Base-by-base conservation (phyloP, 1,140 invertebrate genomes). In the Rhyzopertha dominica region DNA sequence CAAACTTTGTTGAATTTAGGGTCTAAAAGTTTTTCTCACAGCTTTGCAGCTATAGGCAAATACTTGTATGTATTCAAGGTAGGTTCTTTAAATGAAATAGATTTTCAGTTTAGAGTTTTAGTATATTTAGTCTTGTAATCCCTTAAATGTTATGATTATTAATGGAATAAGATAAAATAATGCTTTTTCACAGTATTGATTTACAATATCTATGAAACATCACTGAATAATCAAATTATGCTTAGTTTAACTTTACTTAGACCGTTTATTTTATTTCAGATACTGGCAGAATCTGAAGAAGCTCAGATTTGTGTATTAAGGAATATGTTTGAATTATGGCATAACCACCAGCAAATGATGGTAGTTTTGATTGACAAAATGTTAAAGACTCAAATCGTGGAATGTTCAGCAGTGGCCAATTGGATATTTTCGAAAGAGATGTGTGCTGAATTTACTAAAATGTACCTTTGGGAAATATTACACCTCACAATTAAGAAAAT, bases 341-440 rank as follows among this genome's bases (percentile, higher is more conserved):
- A 82, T 53, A 80, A 85, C 53, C 93, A 99, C 71, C 87, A 92
- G 58, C 95, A 97, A 76, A 96, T 98, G 91, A 85, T 99, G 77
- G 83, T 86, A 24, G 90, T 98, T 0, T 72, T 99, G 0, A 86
- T 95, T 3, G 95, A 99, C 68, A 98, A 99, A 73, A 82, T 99
- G 73, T 74, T 99, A 3, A 97, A 98, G 72, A 96, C 93, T 24
- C 90, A 97, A 66, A 90, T 99, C 30, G 85, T 99, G 10, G 92
- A 98, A 62, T 96, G 93, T 63, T 90, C 91, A 45, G 87, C 94
- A 7, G 93, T 99, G 8, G 94, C 94, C 18, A 97, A 95, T 57
- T 99, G 95, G 96, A 85, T 99, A 41, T 99, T 99, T 72, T 95
- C 92, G 3, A 90, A 91, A 71, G 92, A 97, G 65, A 98, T 98